Percentiles rank a stretch among this genome's conserved stretches.
Conservation (phyloP, 2,113 vertebrate genomes). For the Enhydra lutris region DNA sequence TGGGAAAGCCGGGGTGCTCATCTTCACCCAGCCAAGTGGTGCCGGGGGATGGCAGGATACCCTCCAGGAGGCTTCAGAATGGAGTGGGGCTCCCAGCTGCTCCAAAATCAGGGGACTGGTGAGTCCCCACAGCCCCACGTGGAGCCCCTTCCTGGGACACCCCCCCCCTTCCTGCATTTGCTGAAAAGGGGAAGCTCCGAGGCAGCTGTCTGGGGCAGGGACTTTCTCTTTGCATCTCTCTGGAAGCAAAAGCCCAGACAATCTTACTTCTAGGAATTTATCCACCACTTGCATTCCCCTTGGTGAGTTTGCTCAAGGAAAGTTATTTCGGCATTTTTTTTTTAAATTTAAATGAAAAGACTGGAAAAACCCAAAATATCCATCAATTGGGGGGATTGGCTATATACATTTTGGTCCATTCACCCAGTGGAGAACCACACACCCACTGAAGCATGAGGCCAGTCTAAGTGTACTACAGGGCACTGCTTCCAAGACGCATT, state of each 20-base stretch:
- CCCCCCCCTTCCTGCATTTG: not conserved
- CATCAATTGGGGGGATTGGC: not conserved
- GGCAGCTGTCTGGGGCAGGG: not conserved
- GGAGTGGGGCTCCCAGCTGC: not conserved
- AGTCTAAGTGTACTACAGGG: accelerated
- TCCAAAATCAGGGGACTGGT: not conserved
- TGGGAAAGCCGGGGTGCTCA: not conserved
- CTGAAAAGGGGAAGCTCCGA: conserved; percentile 29
- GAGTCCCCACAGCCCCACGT: not conserved
- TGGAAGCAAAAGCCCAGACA: conserved; percentile 21
- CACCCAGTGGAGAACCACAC: not conserved
- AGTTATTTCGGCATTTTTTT: not conserved
- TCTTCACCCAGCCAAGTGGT: not conserved
- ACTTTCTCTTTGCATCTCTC: conserved; percentile 46
- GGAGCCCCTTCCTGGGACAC: not conserved
- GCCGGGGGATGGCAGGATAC: accelerated
- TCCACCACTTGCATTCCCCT: not conserved
- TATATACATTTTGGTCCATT: not conserved
- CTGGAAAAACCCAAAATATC: conserved; percentile 36
- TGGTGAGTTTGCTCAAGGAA: not conserved
- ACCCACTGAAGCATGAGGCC: accelerated
- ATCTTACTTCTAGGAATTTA: conserved; percentile 71
- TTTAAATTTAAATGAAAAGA: conserved; percentile 2
- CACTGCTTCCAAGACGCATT: not conserved
- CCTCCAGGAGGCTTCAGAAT: not conserved